These are phyloP conservation scores for Andrena flavipes DNA, from an alignment of 2,888 invertebrate species.

Conservation along the genomic window DNA sequence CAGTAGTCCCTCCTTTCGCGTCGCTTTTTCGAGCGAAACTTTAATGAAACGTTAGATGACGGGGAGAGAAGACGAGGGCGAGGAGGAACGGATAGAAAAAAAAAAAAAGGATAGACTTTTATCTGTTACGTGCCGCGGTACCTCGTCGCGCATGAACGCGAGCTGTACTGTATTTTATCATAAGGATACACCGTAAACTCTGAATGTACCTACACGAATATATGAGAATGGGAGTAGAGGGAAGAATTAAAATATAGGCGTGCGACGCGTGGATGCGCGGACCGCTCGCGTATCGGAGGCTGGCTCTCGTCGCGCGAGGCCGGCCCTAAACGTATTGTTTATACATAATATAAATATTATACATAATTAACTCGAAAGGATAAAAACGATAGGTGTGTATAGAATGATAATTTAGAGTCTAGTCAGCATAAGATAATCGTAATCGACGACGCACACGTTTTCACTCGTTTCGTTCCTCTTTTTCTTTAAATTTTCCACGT, in stretches of 20 bases:
- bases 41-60: neutral
- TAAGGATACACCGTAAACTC: constrained; percentile 61
- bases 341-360: constrained; percentile 59
- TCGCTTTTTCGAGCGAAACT: neutral
- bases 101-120: neutral
- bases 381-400: constrained; percentile 72
- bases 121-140: constrained; percentile 41
- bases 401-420: constrained; percentile 79
- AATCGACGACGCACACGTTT: constrained; percentile 71
- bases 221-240: constrained; percentile 2
- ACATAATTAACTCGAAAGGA: constrained; percentile 62
- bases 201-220: constrained; percentile 66
- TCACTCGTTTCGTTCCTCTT: constrained; percentile 49
- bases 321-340: constrained; percentile 30
- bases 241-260: neutral
- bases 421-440: constrained; percentile 79
- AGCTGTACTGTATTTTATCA: constrained; percentile 67
- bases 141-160: constrained; percentile 42
- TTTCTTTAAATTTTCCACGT: constrained; percentile 19
- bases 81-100: neutral
- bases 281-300: constrained; percentile 10
- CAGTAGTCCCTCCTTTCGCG: constrained; percentile 29
- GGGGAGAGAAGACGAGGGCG: neutral
- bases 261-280: neutral
- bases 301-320: neutral